These are phyloP conservation scores for Cynaeus angustus DNA, from an alignment of 2,888 invertebrate species.

Conservation along the genomic window DNA sequence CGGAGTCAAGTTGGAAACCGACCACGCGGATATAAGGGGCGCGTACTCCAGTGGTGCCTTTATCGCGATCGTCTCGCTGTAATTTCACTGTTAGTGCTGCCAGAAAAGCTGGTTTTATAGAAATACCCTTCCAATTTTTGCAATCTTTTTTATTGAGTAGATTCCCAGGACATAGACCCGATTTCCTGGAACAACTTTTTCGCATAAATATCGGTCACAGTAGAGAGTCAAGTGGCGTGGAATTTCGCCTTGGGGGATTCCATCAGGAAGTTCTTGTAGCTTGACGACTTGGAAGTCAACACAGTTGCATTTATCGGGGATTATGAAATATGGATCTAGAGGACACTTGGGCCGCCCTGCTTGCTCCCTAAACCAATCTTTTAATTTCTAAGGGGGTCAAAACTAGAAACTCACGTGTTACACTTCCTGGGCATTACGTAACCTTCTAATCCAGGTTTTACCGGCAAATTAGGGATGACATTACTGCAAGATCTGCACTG, in stretches of 20 bases:
- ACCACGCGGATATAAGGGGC: constrained; percentile 96
- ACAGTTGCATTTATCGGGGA: constrained; percentile 98
- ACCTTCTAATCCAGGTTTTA: constrained; percentile 97
- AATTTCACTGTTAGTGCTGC: constrained; percentile 50
- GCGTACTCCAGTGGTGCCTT: constrained; percentile 91
- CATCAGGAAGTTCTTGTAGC: constrained; percentile 96
- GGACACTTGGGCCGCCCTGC: constrained; percentile 95
- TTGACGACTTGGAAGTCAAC: constrained; percentile 99
- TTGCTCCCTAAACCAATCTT: constrained; percentile 81
- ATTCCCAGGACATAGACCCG: constrained; percentile 94
- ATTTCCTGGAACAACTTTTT: constrained; percentile 97
- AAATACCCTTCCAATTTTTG: constrained; percentile 76
- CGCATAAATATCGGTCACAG: constrained; percentile 94
- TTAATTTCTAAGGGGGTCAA: background rate
- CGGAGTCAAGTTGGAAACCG: constrained; percentile 91
- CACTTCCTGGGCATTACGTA: constrained; percentile 96
- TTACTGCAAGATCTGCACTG: constrained; percentile 96
- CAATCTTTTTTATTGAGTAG: constrained; percentile 94
- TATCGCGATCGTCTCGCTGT: constrained; percentile 82
- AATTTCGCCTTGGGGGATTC: constrained; percentile 97
- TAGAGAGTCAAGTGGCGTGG: constrained; percentile 96
- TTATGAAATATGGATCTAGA: constrained; percentile 97
- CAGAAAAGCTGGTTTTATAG: background rate
- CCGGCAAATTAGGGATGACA: constrained; percentile 89
- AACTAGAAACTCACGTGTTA: constrained; percentile 80